These are phyloP conservation scores for Phortica variegata DNA, from an alignment of 1,140 invertebrate species.

Conservation along the genomic window DNA sequence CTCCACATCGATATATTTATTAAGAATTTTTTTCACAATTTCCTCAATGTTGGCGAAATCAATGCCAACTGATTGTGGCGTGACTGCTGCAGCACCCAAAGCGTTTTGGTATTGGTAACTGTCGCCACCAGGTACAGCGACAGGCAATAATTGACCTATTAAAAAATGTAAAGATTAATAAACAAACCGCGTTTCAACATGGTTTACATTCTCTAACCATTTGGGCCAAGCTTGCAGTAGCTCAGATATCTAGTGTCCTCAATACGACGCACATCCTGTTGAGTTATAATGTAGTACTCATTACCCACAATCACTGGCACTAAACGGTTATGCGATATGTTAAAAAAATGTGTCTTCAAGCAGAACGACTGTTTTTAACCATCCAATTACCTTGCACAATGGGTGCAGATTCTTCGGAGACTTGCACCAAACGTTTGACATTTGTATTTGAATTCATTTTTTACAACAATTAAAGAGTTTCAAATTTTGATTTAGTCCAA, in stretches of 20 bases:
- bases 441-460: constrained; percentile 23
- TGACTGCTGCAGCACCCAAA: background rate
- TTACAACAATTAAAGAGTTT: constrained; percentile 9
- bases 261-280: constrained; percentile 36
- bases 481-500: too few relatives aligned
- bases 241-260: constrained; percentile 30
- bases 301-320: constrained; percentile 35
- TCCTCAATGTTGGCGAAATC: too few relatives aligned
- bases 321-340: too few relatives aligned
- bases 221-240: constrained; percentile 15
- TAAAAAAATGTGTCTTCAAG: background rate
- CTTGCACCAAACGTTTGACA: constrained; percentile 22
- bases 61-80: background rate
- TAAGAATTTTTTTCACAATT: background rate
- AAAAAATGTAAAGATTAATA: too few relatives aligned
- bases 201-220: too few relatives aligned
- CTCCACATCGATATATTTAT: background rate
- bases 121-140: background rate
- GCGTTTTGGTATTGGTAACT: background rate
- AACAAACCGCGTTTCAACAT: too few relatives aligned
- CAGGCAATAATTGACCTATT: background rate
- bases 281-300: constrained; percentile 28
- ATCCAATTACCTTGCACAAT: constrained; percentile 26
- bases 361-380: background rate
- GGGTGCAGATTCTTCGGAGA: constrained; percentile 31